Evolutionary conservation across 2,888 invertebrate genomes (phyloP), one percentile per base, ranked within the genome.

Genomic region (Panorpa germanica): DNA sequence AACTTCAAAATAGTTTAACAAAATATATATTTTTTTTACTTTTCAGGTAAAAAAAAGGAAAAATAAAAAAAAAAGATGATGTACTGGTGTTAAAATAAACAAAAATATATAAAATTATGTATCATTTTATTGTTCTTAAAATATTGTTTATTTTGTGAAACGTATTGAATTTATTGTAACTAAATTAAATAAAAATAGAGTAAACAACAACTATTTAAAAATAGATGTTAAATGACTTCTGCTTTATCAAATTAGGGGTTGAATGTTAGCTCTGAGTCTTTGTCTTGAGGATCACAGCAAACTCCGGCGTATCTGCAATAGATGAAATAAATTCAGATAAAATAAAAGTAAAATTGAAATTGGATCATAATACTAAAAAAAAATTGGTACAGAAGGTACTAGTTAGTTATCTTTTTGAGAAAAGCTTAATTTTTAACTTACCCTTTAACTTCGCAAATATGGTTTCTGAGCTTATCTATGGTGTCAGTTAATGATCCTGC

Each of bases 281-380:
- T 16, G 18, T 29, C 24, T 38, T 42, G 25, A 50, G 48, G 43
- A n/a, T n/a, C n/a, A n/a, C 59, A 59, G 47, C 60, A 60, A 9
- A 60, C 52, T 18, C 60, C 60, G 7, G 60, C 60, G 28, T 49
- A 59, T 28, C 59, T 59, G 50, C 24, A 51, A 51, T 26, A 31
- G 35, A 31, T 35, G 32, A 29, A 19, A 13, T 29, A 25, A 22
- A 19, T 21, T 28, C 9, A 11, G 9, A 28, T 6, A 20, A 5
- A 29, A 5, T n/a, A 20, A 10, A 8, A 25, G 10, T 21, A 22
- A n/a, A n/a, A n/a, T n/a, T n/a, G n/a, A n/a, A n/a, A n/a, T n/a
- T n/a, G n/a, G n/a, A n/a, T n/a, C n/a, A n/a, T n/a, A n/a, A n/a
- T n/a, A n/a, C n/a, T n/a, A n/a, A n/a, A n/a, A n/a, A n/a, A n/a